phyloP scores from a whole-genome alignment of 2,888 invertebrate species.

The Catocala sponsa region DNA sequence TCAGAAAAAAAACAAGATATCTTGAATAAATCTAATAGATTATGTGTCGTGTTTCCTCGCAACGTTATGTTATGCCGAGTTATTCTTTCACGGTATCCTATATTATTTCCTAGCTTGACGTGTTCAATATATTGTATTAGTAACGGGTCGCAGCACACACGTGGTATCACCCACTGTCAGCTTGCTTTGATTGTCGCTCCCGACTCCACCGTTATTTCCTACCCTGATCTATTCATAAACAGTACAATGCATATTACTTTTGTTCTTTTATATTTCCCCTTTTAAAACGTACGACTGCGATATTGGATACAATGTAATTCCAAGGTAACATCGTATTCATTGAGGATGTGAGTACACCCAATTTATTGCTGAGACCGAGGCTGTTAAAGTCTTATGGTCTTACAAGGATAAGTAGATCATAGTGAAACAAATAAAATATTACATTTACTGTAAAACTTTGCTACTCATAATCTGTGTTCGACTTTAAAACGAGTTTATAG shows the following conservation, averaged over 20 bases:
- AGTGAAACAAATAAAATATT: neutral
- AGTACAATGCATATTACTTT: constrained; percentile 36
- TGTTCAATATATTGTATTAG: constrained; percentile 76
- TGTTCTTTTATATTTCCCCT: constrained; percentile 29
- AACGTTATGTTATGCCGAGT: constrained; percentile 16
- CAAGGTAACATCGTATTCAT: neutral
- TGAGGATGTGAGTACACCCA: neutral
- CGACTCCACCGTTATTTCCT: constrained; percentile 41
- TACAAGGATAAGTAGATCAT: neutral
- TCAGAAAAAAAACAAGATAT: constrained; percentile 2
- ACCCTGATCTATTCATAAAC: constrained; percentile 38
- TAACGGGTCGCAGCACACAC: constrained; percentile 68
- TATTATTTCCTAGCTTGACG: constrained; percentile 58
- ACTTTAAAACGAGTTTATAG: too few relatives aligned
- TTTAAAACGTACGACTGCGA: constrained; percentile 13
- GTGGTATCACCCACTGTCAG: constrained; percentile 57
- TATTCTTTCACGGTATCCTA: constrained; percentile 41
- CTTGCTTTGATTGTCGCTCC: constrained; percentile 56
- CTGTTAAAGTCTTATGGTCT: constrained; percentile 10
- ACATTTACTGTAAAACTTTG: too few relatives aligned
- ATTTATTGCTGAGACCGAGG: constrained; percentile 8
- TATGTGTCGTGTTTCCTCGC: constrained; percentile 10
- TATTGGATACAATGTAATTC: constrained; percentile 6
- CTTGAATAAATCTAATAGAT: constrained; percentile 11
- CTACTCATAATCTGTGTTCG: too few relatives aligned